These are phyloP conservation scores for Vimba vimba DNA, from an alignment of 2,113 vertebrate genomes.

Conservation along the genomic window DNA sequence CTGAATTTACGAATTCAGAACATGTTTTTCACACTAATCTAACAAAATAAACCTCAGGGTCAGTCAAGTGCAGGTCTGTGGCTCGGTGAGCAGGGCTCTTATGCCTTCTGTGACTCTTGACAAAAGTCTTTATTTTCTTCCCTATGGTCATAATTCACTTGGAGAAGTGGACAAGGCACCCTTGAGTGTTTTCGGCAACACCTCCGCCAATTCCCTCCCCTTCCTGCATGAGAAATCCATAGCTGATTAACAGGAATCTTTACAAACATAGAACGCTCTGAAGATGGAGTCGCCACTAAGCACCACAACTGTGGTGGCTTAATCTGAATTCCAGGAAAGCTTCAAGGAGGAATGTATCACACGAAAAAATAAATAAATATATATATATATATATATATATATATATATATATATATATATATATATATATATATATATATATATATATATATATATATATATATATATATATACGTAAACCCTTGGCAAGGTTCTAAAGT, in stretches of 20 bases:
- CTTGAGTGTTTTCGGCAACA: neutral
- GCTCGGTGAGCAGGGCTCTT: neutral
- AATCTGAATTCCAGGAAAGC: constrained; percentile 67
- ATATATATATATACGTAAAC: constrained; percentile 31
- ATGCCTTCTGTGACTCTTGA: neutral
- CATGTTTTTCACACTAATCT: constrained; percentile 10
- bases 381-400: neutral
- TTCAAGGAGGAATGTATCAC: constrained; percentile 75
- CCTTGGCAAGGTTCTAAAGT: constrained; percentile 70
- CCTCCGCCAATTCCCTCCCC: neutral
- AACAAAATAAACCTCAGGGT: constrained; percentile 8
- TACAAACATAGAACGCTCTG: constrained; percentile 41
- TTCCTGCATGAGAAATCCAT: constrained; percentile 16
- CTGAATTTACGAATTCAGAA: neutral
- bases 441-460: neutral
- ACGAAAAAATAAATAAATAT: neutral
- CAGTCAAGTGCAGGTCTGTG: neutral
- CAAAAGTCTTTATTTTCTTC: constrained; percentile 31
- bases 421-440: neutral
- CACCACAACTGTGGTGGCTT: constrained; percentile 51
- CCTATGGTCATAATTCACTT: neutral
- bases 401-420: neutral
- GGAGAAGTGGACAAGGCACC: constrained; percentile 14
- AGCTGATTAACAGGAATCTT: constrained; percentile 55
- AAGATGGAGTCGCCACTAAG: constrained; percentile 30